Conservation (phyloP, 2,888 invertebrate genomes). For the Amphipyra tragopoginis region DNA sequence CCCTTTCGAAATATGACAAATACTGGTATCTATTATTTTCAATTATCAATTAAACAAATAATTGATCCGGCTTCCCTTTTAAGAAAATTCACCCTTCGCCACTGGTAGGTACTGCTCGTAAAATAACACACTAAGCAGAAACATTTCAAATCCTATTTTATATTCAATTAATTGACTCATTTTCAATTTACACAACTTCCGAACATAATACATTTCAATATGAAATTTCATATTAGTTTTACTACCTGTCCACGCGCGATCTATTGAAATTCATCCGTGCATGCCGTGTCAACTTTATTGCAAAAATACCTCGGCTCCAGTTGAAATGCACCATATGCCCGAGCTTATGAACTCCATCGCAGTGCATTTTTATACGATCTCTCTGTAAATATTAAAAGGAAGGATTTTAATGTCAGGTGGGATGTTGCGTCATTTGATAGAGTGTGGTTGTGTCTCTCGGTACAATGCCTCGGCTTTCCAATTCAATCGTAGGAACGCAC, state of each 20-base stretch:
- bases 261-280: constrained; percentile 51
- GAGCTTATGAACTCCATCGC: constrained; percentile 35
- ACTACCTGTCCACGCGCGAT: constrained; percentile 34
- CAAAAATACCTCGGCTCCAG: constrained; percentile 47
- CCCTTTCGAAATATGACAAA: too few species aligned
- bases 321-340: constrained; percentile 39
- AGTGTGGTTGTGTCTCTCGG: constrained; percentile 15
- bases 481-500: constrained; percentile 9
- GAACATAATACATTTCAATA: constrained; percentile 22
- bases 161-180: too few species aligned
- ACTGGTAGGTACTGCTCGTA: too few species aligned
- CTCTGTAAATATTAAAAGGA: constrained; percentile 31
- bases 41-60: too few species aligned
- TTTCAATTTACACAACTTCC: background rate
- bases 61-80: too few species aligned
- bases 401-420: constrained; percentile 21
- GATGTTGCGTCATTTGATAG: constrained; percentile 38
- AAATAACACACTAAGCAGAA: too few species aligned
- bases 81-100: too few species aligned
- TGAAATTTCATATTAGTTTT: constrained; percentile 40
- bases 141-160: too few species aligned
- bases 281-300: constrained; percentile 52
- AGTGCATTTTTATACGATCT: constrained; percentile 27
- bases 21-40: too few species aligned
- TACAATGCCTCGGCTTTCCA: constrained; percentile 12